Percentiles rank a stretch among this genome's conserved stretches.
These are phyloP conservation scores for Lindbergichthys nudifrons DNA, from an alignment of 2,797 vertebrate genomes.

Conservation along the genomic window DNA sequence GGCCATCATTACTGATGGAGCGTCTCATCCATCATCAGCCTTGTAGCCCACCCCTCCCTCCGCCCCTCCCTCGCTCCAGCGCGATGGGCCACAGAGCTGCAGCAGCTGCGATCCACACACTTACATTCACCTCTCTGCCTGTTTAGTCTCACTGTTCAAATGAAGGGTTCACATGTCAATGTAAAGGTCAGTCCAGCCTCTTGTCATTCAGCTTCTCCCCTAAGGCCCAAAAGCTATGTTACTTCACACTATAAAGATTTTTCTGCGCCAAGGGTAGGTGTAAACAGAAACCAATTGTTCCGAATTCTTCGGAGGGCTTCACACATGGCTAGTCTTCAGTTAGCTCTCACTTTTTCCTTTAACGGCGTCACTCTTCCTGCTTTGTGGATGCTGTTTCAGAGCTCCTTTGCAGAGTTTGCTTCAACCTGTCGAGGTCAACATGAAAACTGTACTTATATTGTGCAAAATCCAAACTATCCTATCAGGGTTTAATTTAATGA, in stretches of 20 bases:
- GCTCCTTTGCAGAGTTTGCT: constrained; percentile 31
- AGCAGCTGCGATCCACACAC: constrained; percentile 70
- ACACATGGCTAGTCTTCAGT: constrained; percentile 3
- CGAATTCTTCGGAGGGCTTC: constrained; percentile 28
- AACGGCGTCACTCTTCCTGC: neutral
- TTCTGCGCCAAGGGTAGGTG: constrained; percentile 50
- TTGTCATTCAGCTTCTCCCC: constrained; percentile 70
- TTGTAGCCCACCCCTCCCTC: constrained; percentile 63
- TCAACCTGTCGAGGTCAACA: constrained; percentile 4
- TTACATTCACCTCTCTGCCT: constrained; percentile 63
- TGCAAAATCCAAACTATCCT: neutral
- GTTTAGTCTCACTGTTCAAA: constrained; percentile 78
- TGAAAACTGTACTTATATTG: neutral
- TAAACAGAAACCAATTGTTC: constrained; percentile 66
- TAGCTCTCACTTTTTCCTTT: constrained; percentile 2
- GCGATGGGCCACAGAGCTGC: constrained; percentile 42
- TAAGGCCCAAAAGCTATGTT: constrained; percentile 54
- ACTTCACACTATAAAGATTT: constrained; percentile 72
- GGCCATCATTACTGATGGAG: constrained; percentile 80
- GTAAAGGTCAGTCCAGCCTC: constrained; percentile 72
- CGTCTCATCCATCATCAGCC: constrained; percentile 79
- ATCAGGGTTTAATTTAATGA: neutral
- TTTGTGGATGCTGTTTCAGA: constrained; percentile 17
- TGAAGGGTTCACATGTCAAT: constrained; percentile 73
- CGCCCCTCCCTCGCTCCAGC: constrained; percentile 36